Conservation (phyloP, 2,888 invertebrate species). For the Anthoptus insignis region DNA sequence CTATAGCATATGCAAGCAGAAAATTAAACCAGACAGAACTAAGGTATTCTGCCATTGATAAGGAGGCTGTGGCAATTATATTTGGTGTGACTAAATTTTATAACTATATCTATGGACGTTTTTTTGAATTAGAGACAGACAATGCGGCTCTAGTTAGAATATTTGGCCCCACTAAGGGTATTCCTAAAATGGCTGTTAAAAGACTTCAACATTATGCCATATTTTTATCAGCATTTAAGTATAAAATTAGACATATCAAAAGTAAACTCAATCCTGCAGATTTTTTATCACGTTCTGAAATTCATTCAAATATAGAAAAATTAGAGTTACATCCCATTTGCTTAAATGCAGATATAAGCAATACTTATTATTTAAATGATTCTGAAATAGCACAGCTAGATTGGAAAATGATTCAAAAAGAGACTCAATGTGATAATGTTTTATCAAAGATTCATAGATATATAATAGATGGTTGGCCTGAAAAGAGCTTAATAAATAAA, state of each 20-base stretch:
- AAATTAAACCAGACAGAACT: background rate
- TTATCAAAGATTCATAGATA: conserved; percentile 15
- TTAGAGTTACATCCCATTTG: background rate
- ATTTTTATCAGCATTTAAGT: conserved; percentile 47
- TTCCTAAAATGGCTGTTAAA: conserved; percentile 54
- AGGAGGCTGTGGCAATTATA: conserved; percentile 42
- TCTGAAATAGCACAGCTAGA: conserved; percentile 16
- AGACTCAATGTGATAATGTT: conserved; percentile 33
- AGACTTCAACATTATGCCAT: conserved; percentile 50
- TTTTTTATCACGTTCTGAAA: conserved; percentile 30
- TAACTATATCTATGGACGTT: conserved; percentile 47
- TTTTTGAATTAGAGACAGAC: conserved; percentile 51
- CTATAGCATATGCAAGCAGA: background rate
- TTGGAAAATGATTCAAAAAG: conserved; percentile 34
- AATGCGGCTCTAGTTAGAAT: conserved; percentile 52
- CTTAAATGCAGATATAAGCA: background rate
- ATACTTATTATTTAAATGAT: conserved; percentile 18
- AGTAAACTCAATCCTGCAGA: conserved; percentile 45
- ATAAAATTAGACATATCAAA: conserved; percentile 43
- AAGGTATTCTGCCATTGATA: background rate
- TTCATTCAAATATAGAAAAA: background rate
- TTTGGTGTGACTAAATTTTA: conserved; percentile 52
- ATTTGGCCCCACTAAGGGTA: conserved; percentile 50
- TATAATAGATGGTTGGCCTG: conserved; percentile 36
- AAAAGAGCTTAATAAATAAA: conserved; percentile 20